Evolutionary conservation across 2,113 vertebrate genomes (phyloP), one percentile per base, ranked within the genome.

Genomic region (Lycocorax pyrrhopterus): DNA sequence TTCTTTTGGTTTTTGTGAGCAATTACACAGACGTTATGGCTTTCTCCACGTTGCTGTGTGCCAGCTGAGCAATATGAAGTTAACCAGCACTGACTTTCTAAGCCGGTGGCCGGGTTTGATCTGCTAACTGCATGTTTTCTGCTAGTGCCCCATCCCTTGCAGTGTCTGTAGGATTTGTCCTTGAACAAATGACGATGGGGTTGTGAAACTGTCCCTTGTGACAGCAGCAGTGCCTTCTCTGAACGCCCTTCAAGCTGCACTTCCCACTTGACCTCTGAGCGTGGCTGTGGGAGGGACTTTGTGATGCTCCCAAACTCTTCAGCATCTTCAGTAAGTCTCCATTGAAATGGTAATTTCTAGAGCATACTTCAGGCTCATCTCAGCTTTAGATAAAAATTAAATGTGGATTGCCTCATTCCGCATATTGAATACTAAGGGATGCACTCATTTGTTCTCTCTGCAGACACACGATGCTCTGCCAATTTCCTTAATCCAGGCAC

Each of bases 401-500:
- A 94, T 73, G 84, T 96, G 93, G 93, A 95, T 96, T 94, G 91
- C 91, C 88, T 96, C 89, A 56, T 95, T 91, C 94, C 4, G 89
- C 93, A 94, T 92, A 85, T 87, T 96, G 95, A 96, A 97, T 95
- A 49, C 91, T 94, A 62, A 96, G 84, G 84, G 95, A 89, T 94
- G 89, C 87, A 1, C 91, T 97, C 94, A 55, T 94, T 96, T 92
- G 93, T 95, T 93, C 94, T 89, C 89, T 92, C 89, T 82, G 87
- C 89, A 96, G 94, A 92, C 89, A 72, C 84, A 94, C 19, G 49
- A 92, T 93, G 96, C 93, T 96, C 96, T 96, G 87, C 89, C 94
- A 95, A 93, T 96, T 96, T 96, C 93, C 94, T 96, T 96, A 96
- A 96, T 97, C 96, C 96, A 94, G 94, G 66, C 94, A 96, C 91